These are phyloP conservation scores for Lapara coniferarum DNA, from an alignment of 2,888 invertebrate genomes.

Conservation along the genomic window DNA sequence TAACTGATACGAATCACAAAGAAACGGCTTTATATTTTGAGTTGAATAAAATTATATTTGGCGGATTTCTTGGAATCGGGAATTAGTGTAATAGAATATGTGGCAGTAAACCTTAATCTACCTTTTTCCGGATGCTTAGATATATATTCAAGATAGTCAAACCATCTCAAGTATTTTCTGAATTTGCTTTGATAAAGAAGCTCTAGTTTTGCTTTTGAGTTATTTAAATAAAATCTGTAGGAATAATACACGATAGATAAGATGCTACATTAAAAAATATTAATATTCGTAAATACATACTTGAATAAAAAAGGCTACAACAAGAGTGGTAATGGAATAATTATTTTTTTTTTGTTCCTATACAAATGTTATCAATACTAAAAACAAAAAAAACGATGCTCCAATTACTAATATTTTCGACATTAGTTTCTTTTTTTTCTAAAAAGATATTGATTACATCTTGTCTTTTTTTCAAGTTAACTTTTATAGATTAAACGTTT, in stretches of 20 bases:
- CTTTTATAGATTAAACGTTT: slow-evolving; percentile 57
- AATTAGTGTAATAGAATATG: background rate
- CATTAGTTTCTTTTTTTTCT: background rate
- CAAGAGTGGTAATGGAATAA: no score
- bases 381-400: background rate
- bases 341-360: no score
- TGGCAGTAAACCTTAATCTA: background rate
- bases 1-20: slow-evolving; percentile 27
- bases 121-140: background rate
- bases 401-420: background rate
- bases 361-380: background rate
- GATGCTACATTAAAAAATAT: no score
- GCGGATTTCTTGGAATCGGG: background rate
- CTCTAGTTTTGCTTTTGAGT: no score
- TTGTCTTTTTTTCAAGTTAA: slow-evolving; percentile 44
- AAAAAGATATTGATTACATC: slow-evolving; percentile 56
- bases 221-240: no score
- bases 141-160: background rate
- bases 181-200: no score
- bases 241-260: no score
- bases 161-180: no score
- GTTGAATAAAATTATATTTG: slow-evolving; percentile 18
- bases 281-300: no score
- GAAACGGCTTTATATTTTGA: slow-evolving; percentile 22
- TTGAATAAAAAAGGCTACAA: no score